phyloP scores from a whole-genome alignment of 2,888 invertebrate species.

The Abscondita cerata region DNA sequence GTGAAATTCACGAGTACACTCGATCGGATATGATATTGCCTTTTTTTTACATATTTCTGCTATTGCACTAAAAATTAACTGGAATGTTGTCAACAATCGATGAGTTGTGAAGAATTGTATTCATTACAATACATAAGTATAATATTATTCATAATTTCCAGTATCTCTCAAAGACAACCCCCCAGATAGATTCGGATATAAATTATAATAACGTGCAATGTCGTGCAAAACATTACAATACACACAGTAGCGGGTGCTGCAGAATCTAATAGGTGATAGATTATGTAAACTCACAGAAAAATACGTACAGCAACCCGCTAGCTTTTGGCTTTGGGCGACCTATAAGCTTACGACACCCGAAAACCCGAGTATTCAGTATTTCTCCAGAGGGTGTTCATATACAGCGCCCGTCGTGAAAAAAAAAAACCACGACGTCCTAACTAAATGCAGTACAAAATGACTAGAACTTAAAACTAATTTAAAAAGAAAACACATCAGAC shows the following conservation, averaged over 20 bases:
- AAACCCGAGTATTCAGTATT: conserved; percentile 31
- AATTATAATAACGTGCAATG: conserved; percentile 50
- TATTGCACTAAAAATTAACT: conserved; percentile 56
- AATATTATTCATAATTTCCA: conserved; percentile 29
- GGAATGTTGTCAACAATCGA: conserved; percentile 47
- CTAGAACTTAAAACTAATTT: conserved; percentile 50
- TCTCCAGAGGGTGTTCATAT: conserved; percentile 33
- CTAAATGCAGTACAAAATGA: conserved; percentile 46
- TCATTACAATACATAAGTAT: conserved; percentile 40
- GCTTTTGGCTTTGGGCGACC: conserved; percentile 17
- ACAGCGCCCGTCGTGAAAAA: conserved; percentile 27
- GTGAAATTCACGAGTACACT: conserved; percentile 55
- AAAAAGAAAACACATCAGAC: conserved; percentile 47
- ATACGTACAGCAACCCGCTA: conserved; percentile 42
- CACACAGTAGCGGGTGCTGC: conserved; percentile 51
- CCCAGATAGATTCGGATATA: conserved; percentile 37
- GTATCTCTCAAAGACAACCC: conserved; percentile 34
- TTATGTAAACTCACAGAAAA: conserved; percentile 41
- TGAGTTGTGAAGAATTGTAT: conserved; percentile 44
- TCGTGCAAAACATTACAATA: conserved; percentile 54
- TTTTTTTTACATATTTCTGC: conserved; percentile 56
- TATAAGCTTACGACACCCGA: conserved; percentile 18
- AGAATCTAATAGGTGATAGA: conserved; percentile 40
- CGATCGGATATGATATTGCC: conserved; percentile 60
- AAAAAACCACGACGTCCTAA: conserved; percentile 33